Percentiles rank a stretch among this genome's conserved stretches.
These are phyloP conservation scores for Esox masquinongy DNA, from an alignment of 2,797 vertebrate genomes.

Conservation along the genomic window DNA sequence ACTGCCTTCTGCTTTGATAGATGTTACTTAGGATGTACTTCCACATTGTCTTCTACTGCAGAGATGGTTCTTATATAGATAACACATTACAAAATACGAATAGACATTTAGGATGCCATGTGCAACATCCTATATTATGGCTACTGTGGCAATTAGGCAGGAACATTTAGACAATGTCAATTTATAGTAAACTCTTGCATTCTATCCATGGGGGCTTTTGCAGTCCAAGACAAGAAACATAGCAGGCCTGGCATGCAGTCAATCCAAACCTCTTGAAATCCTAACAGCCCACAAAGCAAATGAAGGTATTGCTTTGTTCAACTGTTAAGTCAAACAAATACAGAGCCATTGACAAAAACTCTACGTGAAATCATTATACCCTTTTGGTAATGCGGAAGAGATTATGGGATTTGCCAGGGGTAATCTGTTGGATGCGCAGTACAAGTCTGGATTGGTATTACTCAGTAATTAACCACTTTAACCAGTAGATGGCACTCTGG, in stretches of 20 bases:
- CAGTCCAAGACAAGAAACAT: too few relatives aligned
- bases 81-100: too few relatives aligned
- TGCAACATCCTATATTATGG: too few relatives aligned
- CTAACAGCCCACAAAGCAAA: neutral
- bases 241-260: neutral
- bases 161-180: too few relatives aligned
- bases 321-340: neutral
- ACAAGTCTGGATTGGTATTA: slow-evolving; percentile 48
- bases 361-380: slow-evolving; percentile 1
- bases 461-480: slow-evolving; percentile 31
- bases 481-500: slow-evolving; percentile 75
- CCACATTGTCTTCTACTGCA: too few relatives aligned
- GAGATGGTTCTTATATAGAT: too few relatives aligned
- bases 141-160: too few relatives aligned
- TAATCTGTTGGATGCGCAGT: slow-evolving; percentile 60
- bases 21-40: too few relatives aligned
- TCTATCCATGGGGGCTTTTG: too few relatives aligned
- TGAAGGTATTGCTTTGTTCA: neutral
- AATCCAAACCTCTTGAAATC: neutral
- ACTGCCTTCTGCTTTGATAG: too few relatives aligned
- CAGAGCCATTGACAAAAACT: neutral
- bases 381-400: neutral
- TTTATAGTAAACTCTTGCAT: too few relatives aligned
- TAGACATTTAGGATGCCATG: too few relatives aligned
- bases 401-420: slow-evolving; percentile 17